Evolutionary conservation across 2,888 invertebrate genomes (phyloP).

Genomic region (Mesochorus sp.): DNA sequence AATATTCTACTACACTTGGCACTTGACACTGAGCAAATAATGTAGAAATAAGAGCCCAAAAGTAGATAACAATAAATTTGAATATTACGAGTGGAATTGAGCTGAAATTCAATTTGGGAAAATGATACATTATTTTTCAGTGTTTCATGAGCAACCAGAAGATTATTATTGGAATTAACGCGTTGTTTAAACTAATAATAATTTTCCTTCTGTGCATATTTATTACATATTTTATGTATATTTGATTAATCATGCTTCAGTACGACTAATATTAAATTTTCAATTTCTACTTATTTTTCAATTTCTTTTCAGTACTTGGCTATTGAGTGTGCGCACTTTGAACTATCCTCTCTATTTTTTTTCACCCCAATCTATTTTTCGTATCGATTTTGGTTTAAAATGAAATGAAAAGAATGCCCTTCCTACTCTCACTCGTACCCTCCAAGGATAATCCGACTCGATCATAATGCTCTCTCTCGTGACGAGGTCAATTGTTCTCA

Average conservation of each 20-base stretch:
- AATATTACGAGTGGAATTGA: not conserved
- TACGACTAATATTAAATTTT: constrained; percentile 8
- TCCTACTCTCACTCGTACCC: not conserved
- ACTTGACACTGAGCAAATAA: constrained; percentile 22
- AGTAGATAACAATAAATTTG: not conserved
- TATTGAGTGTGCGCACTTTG: constrained; percentile 52
- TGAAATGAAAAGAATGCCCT: not conserved
- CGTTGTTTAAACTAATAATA: no score
- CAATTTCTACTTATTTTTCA: constrained; percentile 19
- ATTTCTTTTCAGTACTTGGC: constrained; percentile 51
- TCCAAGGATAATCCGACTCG: not conserved
- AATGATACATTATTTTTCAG: constrained; percentile 39
- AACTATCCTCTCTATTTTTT: constrained; percentile 6
- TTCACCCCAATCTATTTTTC: constrained; percentile 6
- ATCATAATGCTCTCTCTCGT: constrained; percentile 33
- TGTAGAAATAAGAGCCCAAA: not conserved
- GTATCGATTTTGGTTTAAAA: not conserved
- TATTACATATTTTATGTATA: no score
- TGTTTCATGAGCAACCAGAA: no score
- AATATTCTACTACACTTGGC: not conserved
- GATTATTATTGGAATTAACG: no score
- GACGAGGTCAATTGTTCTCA: constrained; percentile 74
- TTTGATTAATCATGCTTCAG: constrained; percentile 5
- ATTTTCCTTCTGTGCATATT: not conserved
- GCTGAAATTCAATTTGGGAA: not conserved